Conservation (phyloP, 2,113 vertebrate species). For the Silurus meridionalis region DNA sequence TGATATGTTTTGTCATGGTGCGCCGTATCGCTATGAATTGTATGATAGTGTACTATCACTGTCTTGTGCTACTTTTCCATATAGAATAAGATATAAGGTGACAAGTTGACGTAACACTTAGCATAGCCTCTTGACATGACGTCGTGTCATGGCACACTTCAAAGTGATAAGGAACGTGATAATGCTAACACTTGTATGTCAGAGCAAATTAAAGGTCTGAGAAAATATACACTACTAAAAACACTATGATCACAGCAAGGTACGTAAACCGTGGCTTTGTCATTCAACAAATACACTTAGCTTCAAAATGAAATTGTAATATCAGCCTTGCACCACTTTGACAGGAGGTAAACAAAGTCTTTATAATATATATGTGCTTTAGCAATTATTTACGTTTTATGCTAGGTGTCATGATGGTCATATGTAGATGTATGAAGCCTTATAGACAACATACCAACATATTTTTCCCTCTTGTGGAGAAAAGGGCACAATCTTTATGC, state of each 20-base stretch:
- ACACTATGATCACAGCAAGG: neutral
- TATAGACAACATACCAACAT: neutral
- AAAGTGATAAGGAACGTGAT: neutral
- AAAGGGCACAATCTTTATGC: neutral
- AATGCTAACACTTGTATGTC: neutral
- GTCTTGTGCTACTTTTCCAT: neutral
- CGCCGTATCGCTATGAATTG: neutral
- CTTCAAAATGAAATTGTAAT: neutral
- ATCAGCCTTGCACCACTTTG: neutral
- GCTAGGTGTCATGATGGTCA: neutral
- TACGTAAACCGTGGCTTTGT: neutral
- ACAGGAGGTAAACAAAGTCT: neutral
- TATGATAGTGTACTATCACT: neutral
- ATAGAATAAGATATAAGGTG: neutral
- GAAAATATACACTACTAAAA: neutral
- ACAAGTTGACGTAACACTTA: neutral
- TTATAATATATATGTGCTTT: neutral
- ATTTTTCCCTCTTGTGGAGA: neutral
- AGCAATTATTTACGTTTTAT: neutral
- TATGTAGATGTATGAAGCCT: neutral
- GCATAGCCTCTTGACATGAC: neutral
- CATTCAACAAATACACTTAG: neutral
- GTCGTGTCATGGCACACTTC: neutral
- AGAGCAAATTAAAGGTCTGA: neutral
- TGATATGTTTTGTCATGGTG: neutral